Evolutionary conservation across 1,140 invertebrate genomes (phyloP).

Genomic region (Atta texana): DNA sequence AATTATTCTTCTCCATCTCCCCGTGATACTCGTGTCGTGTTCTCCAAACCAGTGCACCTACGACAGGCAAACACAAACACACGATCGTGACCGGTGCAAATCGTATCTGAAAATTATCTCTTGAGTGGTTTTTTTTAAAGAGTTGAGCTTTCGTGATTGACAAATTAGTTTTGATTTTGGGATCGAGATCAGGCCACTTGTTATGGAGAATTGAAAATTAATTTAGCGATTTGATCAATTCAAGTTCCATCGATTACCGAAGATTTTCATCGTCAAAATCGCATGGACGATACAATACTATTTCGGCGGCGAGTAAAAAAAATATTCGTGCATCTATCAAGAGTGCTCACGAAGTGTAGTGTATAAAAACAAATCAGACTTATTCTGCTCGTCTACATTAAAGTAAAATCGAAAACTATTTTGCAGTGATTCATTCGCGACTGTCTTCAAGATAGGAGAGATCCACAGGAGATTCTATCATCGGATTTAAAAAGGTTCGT

Average conservation of each 20-base stretch:
- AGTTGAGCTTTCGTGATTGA: neutral
- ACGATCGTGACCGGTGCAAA: neutral
- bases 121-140: neutral
- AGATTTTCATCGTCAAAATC: neutral
- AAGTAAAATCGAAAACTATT: slow-evolving; percentile 4
- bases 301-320: slow-evolving; percentile 7
- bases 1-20: slow-evolving; percentile 74
- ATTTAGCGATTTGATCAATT: neutral
- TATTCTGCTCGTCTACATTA: slow-evolving; percentile 2
- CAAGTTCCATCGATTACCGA: neutral
- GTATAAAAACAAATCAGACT: slow-evolving; percentile 47
- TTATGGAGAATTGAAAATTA: neutral
- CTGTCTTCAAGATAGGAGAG: neutral
- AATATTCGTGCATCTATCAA: slow-evolving; percentile 22
- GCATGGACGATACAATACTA: neutral
- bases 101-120: neutral
- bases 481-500: slow-evolving; percentile 40
- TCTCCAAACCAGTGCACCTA: slow-evolving; percentile 9
- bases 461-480: slow-evolving; percentile 24
- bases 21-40: slow-evolving; percentile 5
- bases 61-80: neutral
- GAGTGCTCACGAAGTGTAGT: slow-evolving; percentile 48
- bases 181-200: neutral
- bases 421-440: neutral
- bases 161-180: neutral